Base-by-base conservation (phyloP, 2,797 vertebrate genomes). In the Chlorospingus flavigularis region DNA sequence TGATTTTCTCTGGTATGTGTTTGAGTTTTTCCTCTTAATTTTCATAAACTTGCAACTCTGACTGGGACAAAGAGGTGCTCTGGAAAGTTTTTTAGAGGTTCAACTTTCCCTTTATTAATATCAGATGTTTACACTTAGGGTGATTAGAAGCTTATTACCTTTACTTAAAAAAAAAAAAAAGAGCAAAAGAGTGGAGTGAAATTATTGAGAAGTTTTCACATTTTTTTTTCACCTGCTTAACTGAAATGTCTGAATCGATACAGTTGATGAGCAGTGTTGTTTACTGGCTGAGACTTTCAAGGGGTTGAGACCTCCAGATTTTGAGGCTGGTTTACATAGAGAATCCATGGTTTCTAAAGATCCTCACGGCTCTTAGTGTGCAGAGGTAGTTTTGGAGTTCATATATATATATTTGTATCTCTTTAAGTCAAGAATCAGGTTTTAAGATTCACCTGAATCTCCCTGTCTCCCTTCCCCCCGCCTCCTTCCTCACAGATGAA, bases 381-480 rank as follows among this genome's bases (percentile, higher is more conserved):
- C 43, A 51, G 61, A 75, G 30, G 17, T 47, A 19, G 26, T 65
- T 86, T 60, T 33, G 68, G 42, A 40, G 17, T 67, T 73, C 20
- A 13, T 40, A 18, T 9, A 10, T 9, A 19, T 10, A 0, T 40
- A 17, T n/a, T 8, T 14, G 2, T 68, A 57, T 66, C n/a, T 89
- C 35, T 88, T 75, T n/a, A 57, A 68, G 43, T 50, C n/a, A 68
- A 80, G 33, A 62, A 19, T 16, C 42, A 35, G 25, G 17, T 88
- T 78, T 90, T 72, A 53, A 92, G 71, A 91, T 92, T 93, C 70
- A 85, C 87, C 92, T 91, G 74, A 84, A 67, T 63, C 31, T 86
- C 28, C 65, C 10, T 68, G 20, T 33, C 23, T 26, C n/a, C 60
- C 31, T 53, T 16, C 33, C 18, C 37, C 10, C 15, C 0, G 0